Evolutionary conservation across 2,113 vertebrate species (phyloP), one percentile per base, ranked within the genome.

Genomic region (Clinocottus analis): DNA sequence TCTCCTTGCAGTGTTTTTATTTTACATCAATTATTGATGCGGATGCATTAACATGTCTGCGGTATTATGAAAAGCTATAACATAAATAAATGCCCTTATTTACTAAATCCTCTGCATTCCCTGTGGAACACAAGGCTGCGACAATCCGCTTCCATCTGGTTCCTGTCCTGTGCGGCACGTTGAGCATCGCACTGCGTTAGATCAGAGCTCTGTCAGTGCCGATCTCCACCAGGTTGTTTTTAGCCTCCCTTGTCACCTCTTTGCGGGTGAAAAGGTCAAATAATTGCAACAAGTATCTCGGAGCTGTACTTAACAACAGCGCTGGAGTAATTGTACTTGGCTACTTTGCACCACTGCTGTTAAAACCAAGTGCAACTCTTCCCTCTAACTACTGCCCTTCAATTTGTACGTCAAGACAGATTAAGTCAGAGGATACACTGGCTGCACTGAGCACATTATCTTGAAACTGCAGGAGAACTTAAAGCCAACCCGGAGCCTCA

Each of bases 401-500:
- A 47, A 60, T 87, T 85, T 79, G 39, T 67, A 68, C 2, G 56
- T 76, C 65, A 64, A 45, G 37, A 62, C 72, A 70, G 75, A 74
- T 85, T 73, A 74, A 79, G 83, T 85, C 75, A 72, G 79, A 69
- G 69, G 47, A 45, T 56, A 71, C 73, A 87, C 49, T 76, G 77
- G 77, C 80, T 61, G 74, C 77, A 65, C 55, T 25, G 35, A 62
- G 51, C 6, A 2, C 10, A 69, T 71, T 47, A 80, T 89, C 80
- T 59, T 53, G 39, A 60, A 85, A 74, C 33, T 62, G 73, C 84
- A 82, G 75, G 14, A 41, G 47, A 82, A 67, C 55, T 75, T 27
- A 0, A 35, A 65, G 23, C 51, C 78, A 43, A 61, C 61, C 33
- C 53, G 4, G n/a, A 72, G 72, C 53, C 17, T 71, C 47, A 49